These are phyloP conservation scores for Argentina silus DNA, from an alignment of 2,797 vertebrate species.

Conservation along the genomic window DNA sequence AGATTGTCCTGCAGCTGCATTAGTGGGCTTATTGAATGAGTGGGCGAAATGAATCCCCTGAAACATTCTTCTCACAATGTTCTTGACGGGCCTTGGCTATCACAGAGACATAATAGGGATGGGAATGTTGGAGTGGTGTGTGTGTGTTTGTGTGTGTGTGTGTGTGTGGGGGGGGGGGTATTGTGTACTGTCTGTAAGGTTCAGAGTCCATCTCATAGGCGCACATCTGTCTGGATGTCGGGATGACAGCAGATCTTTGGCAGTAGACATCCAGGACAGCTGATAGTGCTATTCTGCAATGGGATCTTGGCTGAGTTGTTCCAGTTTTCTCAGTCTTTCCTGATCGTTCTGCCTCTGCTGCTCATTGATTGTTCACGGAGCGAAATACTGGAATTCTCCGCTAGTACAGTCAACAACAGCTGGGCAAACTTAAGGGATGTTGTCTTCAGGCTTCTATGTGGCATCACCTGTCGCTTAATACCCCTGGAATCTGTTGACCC, in stretches of 20 bases:
- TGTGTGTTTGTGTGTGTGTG: conserved; percentile 51
- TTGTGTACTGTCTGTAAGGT: conserved; percentile 9
- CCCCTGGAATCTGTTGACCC: conserved; percentile 22
- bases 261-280: conserved; percentile 44
- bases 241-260: conserved; percentile 45
- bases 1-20: conserved; percentile 73
- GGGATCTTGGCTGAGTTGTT: conserved; percentile 36
- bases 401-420: conserved; percentile 56
- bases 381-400: conserved; percentile 31
- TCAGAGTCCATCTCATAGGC: conserved; percentile 7
- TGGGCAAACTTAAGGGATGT: conserved; percentile 47
- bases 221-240: conserved; percentile 44
- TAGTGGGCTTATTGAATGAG: conserved; percentile 55
- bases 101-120: conserved; percentile 49
- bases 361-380: conserved; percentile 44
- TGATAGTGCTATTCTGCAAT: conserved; percentile 36
- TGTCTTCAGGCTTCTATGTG: conserved; percentile 24
- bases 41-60: conserved; percentile 48
- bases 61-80: conserved; percentile 69
- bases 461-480: conserved; percentile 46
- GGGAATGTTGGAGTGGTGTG: conserved; percentile 49
- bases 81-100: conserved; percentile 57
- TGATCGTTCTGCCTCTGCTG: conserved; percentile 17
- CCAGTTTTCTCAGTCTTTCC: conserved; percentile 31
- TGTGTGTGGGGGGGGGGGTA: not conserved